Evolutionary conservation across 1,140 invertebrate genomes (phyloP).

Genomic region (Drosophila kanapiae): DNA sequence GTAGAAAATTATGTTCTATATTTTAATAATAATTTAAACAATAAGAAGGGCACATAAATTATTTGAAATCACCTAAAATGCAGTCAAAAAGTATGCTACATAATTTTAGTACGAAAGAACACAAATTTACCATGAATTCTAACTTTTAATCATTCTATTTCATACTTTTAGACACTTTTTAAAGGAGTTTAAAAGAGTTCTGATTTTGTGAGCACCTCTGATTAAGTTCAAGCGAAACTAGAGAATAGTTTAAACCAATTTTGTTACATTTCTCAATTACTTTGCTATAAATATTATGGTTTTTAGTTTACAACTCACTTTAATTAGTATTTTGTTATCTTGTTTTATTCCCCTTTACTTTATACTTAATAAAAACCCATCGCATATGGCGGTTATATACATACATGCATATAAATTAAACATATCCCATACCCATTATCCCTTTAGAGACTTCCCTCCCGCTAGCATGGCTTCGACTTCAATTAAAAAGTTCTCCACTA

Average conservation of each 20-base stretch:
- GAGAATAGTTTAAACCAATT: too few species aligned
- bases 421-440: neutral
- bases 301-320: neutral
- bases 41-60: too few species aligned
- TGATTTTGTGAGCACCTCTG: too few species aligned
- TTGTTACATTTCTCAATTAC: neutral
- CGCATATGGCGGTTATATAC: conserved; percentile 9
- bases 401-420: conserved; percentile 38
- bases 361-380: neutral
- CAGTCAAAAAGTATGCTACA: too few species aligned
- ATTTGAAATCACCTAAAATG: too few species aligned
- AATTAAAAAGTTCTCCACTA: conserved; percentile 63
- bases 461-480: conserved; percentile 60
- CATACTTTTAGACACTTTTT: neutral
- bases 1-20: too few species aligned
- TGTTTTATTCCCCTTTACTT: neutral
- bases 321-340: neutral
- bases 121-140: neutral
- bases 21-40: too few species aligned
- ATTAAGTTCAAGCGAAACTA: too few species aligned
- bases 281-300: neutral
- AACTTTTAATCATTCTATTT: neutral
- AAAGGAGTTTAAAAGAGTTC: too few species aligned
- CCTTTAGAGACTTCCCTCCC: conserved; percentile 10
- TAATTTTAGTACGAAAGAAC: neutral